Base-by-base conservation (phyloP, 2,797 vertebrate genomes). In the Anomalospiza imberbis region DNA sequence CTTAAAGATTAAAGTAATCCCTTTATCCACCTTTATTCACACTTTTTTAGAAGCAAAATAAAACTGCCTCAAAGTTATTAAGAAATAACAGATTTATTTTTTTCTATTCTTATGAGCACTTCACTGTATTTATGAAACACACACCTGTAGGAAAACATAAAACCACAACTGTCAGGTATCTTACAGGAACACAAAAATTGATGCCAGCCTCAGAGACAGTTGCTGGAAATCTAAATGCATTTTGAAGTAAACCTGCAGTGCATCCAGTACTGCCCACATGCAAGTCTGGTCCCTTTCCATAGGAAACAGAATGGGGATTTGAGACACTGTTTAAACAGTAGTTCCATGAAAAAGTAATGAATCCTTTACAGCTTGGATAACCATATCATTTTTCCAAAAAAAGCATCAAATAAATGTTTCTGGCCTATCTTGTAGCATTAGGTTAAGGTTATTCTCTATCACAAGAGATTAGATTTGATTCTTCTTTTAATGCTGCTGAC, bases 391-490 rank as follows among this genome's bases (percentile, higher is more conserved):
- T 93, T 88, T 75, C 47, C 10, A 86, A 95, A 95, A 95, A 91
- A 91, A 85, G 55, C 34, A 61, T 61, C 51, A 89, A 79, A 91
- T 91, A 78, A 58, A 38, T 78, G 78, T 44, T 91, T 83, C 61
- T 54, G 34, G 62, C 44, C 54, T 92, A 70, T 57, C 79, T 81
- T 55, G 76, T 66, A 87, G 47, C 85, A 91, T 81, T 85, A 89
- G 47, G 78, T 80, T 95, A 92, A 94, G 54, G 81, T 91, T 96
- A 92, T 63, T 89, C 89, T 91, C 85, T 66, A 83, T 73, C 79
- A 84, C 17, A 82, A 71, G 32, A 95, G 73, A 92, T 88, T 77
- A 95, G 76, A 95, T 94, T 79, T 86, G 75, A 88, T 85, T 94
- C 80, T 88, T 40, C 68, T 94, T 94, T 93, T 51, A 93, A 89